Base-by-base conservation (phyloP, 2,888 invertebrate species). In the Euplagia quadripunctaria region DNA sequence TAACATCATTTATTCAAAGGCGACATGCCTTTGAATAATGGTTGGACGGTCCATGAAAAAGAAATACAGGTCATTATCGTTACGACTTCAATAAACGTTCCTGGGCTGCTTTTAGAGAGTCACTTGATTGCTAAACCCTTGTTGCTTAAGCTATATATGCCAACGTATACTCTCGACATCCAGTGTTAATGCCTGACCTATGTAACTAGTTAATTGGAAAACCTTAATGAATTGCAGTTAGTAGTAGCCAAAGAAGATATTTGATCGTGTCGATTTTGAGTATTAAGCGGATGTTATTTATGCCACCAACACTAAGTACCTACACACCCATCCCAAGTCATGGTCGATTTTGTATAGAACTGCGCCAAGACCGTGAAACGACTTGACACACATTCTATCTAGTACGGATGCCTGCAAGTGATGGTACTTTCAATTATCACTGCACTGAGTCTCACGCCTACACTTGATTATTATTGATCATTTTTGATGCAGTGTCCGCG, bases 371-470 rank as follows among this genome's bases (percentile, higher is more conserved):
- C 94, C 94, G 94, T 94, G 93, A 95, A 93, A 92, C 90, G 78
- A 83, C 92, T 93, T 94, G 94, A 94, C 94, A 94, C 88, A 95
- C 91, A 93, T 95, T 91, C 83, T 89, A 91, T 92, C 85, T 90
- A 86, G 92, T 91, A 91, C 93, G 88, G 83, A 89, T 85, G 89
- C 79, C 88, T 90, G 93, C 91, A 91, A 91, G 90, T 90, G 93
- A 94, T 94, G 91, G 91, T 92, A 93, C 94, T 94, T 93, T 93
- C 93, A 94, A 95, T 95, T 95, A 94, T 90, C 93, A 90, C 90
- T 92, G 94, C 93, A 94, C 86, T 85, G 88, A 85, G 87, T 83
- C 87, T 79, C 79, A 76, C 90, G 86, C 92, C 91, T 90, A 92
- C 92, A 87, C 86, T 79, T 88, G 87, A 88, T 68, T 69, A 69